Percentiles rank a stretch among this genome's conserved stretches.
Evolutionary conservation across 2,113 vertebrate genomes (phyloP).

Genomic region (Morone saxatilis): DNA sequence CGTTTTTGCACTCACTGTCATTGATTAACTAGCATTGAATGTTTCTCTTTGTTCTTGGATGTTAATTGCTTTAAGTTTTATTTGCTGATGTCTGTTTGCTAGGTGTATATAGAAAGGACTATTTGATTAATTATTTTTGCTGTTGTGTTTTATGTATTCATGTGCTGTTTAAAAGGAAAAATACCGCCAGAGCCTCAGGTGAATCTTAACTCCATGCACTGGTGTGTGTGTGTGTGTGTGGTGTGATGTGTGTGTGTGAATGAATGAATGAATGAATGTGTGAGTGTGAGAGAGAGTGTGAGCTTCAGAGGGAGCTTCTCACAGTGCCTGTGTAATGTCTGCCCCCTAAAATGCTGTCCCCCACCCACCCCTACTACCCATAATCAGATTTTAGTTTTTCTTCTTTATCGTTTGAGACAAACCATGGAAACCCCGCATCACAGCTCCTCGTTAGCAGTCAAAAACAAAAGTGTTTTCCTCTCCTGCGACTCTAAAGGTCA

Average conservation of each 20-base stretch:
- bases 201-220: slow-evolving; percentile 77
- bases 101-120: slow-evolving; percentile 65
- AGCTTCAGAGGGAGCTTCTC: slow-evolving; percentile 45
- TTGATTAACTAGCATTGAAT: slow-evolving; percentile 59
- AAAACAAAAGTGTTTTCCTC: slow-evolving; percentile 1
- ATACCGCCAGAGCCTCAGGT: slow-evolving; percentile 78
- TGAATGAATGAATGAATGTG: slow-evolving; percentile 6
- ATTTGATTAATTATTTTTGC: slow-evolving; percentile 64
- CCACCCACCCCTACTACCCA: slow-evolving; percentile 21
- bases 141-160: slow-evolving; percentile 56
- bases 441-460: slow-evolving; percentile 33
- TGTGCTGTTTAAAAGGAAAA: slow-evolving; percentile 71
- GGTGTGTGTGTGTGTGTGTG: slow-evolving; percentile 21
- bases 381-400: slow-evolving; percentile 46
- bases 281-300: slow-evolving; percentile 26
- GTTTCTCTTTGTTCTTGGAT: slow-evolving; percentile 63
- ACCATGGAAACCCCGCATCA: slow-evolving; percentile 37
- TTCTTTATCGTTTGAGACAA: slow-evolving; percentile 31
- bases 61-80: slow-evolving; percentile 76
- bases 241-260: slow-evolving; percentile 28
- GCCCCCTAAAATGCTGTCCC: slow-evolving; percentile 54
- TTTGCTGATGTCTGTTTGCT: slow-evolving; percentile 57
- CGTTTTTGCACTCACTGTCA: slow-evolving; percentile 81
- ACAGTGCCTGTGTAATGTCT: slow-evolving; percentile 63
- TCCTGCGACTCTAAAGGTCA: slow-evolving; percentile 30